phyloP scores from a whole-genome alignment of 2,797 vertebrate genomes.

The Lacerta bilineata region DNA sequence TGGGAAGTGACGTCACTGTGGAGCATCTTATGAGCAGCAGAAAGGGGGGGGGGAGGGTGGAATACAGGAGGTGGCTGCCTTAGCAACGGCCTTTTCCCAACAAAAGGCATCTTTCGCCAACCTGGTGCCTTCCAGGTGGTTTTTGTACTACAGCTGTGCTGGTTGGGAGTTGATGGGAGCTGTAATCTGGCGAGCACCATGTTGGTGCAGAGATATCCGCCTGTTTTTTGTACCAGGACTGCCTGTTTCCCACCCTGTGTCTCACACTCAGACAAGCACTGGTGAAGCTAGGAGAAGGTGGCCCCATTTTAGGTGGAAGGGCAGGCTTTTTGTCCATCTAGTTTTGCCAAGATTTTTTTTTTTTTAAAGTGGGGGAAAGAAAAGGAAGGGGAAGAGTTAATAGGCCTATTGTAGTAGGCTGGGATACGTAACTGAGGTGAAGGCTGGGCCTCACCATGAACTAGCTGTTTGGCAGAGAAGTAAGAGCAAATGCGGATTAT shows the following conservation, averaged over 20 bases:
- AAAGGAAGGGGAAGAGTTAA: neutral
- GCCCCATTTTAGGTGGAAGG: neutral
- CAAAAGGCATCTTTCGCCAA: conserved; percentile 62
- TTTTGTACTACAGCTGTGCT: no score
- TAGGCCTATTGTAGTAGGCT: neutral
- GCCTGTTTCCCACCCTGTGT: neutral
- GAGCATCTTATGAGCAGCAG: conserved; percentile 61
- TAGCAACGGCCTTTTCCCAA: conserved; percentile 82
- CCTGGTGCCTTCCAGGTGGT: no score
- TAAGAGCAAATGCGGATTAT: neutral
- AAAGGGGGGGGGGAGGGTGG: conserved; percentile 14
- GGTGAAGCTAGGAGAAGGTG: neutral
- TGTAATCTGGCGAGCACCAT: no score
- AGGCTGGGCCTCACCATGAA: neutral
- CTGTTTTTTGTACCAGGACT: neutral
- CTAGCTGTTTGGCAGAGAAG: neutral
- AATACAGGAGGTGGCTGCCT: conserved; percentile 75
- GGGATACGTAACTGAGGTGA: neutral
- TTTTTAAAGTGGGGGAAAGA: neutral
- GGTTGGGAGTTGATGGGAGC: no score
- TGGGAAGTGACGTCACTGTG: conserved; percentile 75
- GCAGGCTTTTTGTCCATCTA: neutral
- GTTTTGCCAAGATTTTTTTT: neutral
- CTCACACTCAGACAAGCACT: neutral
- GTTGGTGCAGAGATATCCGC: no score